Base-by-base conservation (phyloP, 2,797 vertebrate genomes). In the Syngnathus rostellatus region DNA sequence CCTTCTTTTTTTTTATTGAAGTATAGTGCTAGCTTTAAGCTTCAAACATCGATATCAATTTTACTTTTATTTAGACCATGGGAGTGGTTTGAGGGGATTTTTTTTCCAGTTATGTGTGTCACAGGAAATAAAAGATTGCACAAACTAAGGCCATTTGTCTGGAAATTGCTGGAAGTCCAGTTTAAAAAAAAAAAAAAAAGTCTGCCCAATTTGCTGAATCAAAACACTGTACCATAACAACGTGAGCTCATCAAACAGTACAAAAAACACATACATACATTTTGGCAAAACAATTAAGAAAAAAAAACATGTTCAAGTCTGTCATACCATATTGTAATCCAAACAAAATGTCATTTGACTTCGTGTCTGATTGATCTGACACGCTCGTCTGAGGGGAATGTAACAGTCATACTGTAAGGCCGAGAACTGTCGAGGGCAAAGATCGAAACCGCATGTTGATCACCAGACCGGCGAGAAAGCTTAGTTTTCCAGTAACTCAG, bases 401-500 rank as follows among this genome's bases (percentile, higher is more conserved):
- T 75, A 43, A 69, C 76, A 71, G 23, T 67, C 60, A 14, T 8
- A 65, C 64, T 50, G 58, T 50, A 48, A 61, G 11, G n/a, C 40
- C 37, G 62, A 55, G 64, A 65, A 55, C 12, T 1, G 63, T 71
- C 63, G 67, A 21, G 41, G 66, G 63, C 40, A 37, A 51, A 67
- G 16, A 16, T 61, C 3, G 60, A 23, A 21, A 53, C 8, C 50
- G 10, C n/a, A 53, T 1, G n/a, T 9, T 16, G 6, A 21, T 51
- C 9, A 8, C 19, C 7, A 51, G 9, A 51, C 21, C 50, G 9
- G n/a, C n/a, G 3, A 3, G 3, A 12, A 41, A 21, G 19, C 38
- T 73, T 72, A 85, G 64, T 68, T 69, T 45, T 85, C 83, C 48
- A 89, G 70, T 50, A 95, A 73, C 64, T 95, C 94, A 8, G 94